A percentile compares a stretch with the other conserved stretches of the same genome.
These are phyloP conservation scores for Callyntrura guangdongensis DNA, from an alignment of 2,888 invertebrate species.

Conservation along the genomic window DNA sequence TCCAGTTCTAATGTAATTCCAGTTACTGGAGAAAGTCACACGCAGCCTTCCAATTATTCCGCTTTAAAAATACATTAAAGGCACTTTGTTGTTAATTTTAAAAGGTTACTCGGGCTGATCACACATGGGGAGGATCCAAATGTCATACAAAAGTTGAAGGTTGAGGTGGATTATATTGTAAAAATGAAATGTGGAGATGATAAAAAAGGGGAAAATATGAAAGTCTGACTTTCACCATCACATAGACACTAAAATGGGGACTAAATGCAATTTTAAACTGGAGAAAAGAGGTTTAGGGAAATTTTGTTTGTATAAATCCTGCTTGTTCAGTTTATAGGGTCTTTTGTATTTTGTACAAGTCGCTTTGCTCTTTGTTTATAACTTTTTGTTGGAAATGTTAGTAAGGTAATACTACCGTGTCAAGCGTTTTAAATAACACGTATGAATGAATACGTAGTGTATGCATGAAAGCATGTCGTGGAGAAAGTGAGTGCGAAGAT, in stretches of 20 bases:
- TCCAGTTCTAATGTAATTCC: too few relatives aligned
- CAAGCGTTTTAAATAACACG: neutral
- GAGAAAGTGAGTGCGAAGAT: conserved; percentile 65
- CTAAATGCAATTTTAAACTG: neutral
- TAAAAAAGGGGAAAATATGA: neutral
- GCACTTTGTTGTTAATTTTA: too few relatives aligned
- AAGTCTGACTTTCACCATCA: neutral
- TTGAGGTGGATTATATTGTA: neutral
- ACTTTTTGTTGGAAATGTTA: neutral
- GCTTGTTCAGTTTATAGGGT: neutral
- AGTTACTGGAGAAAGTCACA: too few relatives aligned
- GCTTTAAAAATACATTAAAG: too few relatives aligned
- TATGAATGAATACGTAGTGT: neutral
- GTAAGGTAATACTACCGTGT: too few relatives aligned
- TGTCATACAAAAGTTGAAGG: neutral
- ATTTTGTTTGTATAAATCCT: neutral
- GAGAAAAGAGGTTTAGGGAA: neutral
- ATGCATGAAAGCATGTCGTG: neutral
- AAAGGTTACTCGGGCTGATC: too few relatives aligned
- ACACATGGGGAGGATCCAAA: too few relatives aligned
- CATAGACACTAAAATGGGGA: neutral
- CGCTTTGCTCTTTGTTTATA: neutral
- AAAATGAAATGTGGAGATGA: neutral
- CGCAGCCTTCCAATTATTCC: too few relatives aligned
- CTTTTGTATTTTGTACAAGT: neutral